Evolutionary conservation across 2,888 invertebrate genomes (phyloP).

Genomic region (Theodoxus fluviatilis): DNA sequence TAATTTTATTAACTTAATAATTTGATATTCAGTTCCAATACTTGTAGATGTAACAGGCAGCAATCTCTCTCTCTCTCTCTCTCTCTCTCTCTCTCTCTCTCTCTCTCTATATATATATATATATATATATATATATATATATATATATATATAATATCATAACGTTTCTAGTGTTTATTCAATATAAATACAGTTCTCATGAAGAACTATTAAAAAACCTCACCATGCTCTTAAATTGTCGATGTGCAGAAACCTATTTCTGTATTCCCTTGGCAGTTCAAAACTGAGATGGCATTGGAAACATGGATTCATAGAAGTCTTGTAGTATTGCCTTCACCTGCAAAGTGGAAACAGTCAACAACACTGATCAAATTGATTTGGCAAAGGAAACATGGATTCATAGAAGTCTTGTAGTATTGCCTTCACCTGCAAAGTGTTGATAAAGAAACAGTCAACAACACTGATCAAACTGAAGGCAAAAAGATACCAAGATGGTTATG

Average conservation of each 20-base stretch:
- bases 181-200: neutral
- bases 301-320: conserved; percentile 79
- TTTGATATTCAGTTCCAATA: no score
- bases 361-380: no score
- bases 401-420: conserved; percentile 79
- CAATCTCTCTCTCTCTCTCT: no score
- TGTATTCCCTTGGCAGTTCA: conserved; percentile 75
- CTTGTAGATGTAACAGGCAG: no score
- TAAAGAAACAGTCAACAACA: neutral
- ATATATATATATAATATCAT: neutral
- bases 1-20: no score
- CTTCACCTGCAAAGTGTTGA: conserved; percentile 68
- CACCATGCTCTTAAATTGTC: conserved; percentile 71
- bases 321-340: conserved; percentile 74
- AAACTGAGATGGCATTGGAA: conserved; percentile 77
- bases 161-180: neutral
- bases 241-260: conserved; percentile 75
- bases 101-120: neutral
- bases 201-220: conserved; percentile 24
- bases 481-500: neutral
- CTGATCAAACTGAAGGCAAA: no score
- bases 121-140: neutral
- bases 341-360: neutral
- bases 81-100: no score
- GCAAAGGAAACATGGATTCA: conserved; percentile 66